Evolutionary conservation across 2,113 vertebrate species (phyloP).

Genomic region (Scatophagus argus): DNA sequence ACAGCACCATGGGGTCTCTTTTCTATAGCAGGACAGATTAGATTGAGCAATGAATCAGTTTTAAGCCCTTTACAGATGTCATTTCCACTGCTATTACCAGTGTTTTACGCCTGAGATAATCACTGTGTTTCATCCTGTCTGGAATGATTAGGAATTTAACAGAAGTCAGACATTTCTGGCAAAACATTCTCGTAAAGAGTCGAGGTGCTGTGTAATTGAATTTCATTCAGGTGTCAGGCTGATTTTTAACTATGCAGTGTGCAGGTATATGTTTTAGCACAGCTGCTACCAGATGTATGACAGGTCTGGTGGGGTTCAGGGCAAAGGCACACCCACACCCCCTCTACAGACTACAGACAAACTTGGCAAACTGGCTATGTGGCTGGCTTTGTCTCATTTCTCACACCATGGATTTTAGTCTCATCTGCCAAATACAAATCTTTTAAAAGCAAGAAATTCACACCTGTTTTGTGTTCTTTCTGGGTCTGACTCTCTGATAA

Average conservation of each 20-base stretch:
- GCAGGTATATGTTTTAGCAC: not conserved
- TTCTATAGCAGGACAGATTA: slow-evolving; percentile 83
- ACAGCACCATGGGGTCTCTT: slow-evolving; percentile 90
- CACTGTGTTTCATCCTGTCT: slow-evolving; percentile 24
- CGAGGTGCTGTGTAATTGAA: not conserved
- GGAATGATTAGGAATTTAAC: slow-evolving; percentile 32
- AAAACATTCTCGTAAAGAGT: not conserved
- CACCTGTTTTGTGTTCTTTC: not conserved
- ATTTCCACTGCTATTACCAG: not conserved
- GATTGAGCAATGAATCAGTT: not conserved
- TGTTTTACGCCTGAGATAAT: slow-evolving; percentile 4
- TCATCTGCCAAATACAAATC: not conserved
- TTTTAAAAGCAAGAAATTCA: not conserved
- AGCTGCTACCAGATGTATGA: not conserved
- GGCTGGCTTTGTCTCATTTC: too few species aligned
- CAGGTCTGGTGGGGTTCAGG: too few species aligned
- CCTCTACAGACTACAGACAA: too few species aligned
- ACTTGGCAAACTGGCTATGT: too few species aligned
- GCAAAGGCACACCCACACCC: too few species aligned
- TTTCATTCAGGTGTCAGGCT: slow-evolving; percentile 1
- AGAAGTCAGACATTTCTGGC: slow-evolving; percentile 19
- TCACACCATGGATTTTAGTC: not conserved
- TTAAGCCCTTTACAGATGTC: not conserved
- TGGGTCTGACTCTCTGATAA: not conserved
- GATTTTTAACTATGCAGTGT: slow-evolving; percentile 8